phyloP scores from a whole-genome alignment of 2,888 invertebrate genomes.

The Idaea straminata region DNA sequence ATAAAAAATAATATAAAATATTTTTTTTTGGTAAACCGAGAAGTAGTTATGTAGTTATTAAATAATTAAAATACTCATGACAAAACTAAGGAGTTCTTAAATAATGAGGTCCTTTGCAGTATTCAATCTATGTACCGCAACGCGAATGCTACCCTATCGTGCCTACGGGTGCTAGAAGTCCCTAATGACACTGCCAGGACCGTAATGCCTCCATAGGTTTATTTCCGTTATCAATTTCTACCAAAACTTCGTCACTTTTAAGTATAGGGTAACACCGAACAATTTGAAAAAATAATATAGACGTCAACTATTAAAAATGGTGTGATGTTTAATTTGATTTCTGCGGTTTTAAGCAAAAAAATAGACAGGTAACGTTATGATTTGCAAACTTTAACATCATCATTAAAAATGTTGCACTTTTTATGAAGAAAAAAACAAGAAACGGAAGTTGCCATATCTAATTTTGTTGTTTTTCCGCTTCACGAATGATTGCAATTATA shows the following conservation, averaged over 20 bases:
- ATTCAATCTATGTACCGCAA: conserved; percentile 21
- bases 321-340: conserved; percentile 3
- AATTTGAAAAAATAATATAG: conserved; percentile 18
- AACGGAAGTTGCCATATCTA: neutral
- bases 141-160: conserved; percentile 29
- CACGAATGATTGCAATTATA: neutral
- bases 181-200: conserved; percentile 47
- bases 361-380: conserved; percentile 21
- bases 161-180: conserved; percentile 46
- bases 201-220: conserved; percentile 41
- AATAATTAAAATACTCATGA: no score
- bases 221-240: conserved; percentile 57
- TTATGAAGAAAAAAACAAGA: neutral
- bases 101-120: neutral
- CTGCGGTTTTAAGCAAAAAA: conserved; percentile 8
- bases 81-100: neutral
- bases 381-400: conserved; percentile 17
- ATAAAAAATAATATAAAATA: no score
- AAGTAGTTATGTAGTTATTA: no score
- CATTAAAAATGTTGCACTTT: conserved; percentile 6
- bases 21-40: no score
- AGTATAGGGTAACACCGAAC: conserved; percentile 44
- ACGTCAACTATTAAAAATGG: conserved; percentile 16
- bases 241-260: conserved; percentile 54
- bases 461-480: neutral